Conservation (phyloP, 1,140 invertebrate genomes). For the Lepidurus apus region DNA sequence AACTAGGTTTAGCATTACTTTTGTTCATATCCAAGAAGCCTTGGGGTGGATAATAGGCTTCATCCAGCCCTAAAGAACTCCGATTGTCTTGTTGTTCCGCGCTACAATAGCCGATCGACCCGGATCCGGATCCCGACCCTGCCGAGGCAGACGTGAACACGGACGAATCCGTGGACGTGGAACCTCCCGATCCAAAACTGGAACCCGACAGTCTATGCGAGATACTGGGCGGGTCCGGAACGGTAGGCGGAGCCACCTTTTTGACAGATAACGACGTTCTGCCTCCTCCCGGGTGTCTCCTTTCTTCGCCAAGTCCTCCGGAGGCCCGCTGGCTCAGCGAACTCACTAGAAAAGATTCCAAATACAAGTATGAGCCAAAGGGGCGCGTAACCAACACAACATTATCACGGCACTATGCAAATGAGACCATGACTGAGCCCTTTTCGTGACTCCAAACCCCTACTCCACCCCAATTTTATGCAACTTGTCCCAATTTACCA, state of each 20-base stretch:
- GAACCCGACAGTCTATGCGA: constrained; percentile 57
- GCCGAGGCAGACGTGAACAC: constrained; percentile 49
- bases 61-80: constrained; percentile 31
- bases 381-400: constrained; percentile 7
- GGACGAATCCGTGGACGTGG: constrained; percentile 64
- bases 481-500: constrained; percentile 17
- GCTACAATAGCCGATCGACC: constrained; percentile 38
- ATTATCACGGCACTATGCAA: constrained; percentile 10
- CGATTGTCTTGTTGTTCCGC: constrained; percentile 46
- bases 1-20: background rate
- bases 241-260: constrained; percentile 73
- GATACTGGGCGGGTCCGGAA: constrained; percentile 55
- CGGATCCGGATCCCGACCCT: constrained; percentile 38
- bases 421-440: background rate
- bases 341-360: constrained; percentile 55
- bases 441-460: background rate
- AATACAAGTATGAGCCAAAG: constrained; percentile 29
- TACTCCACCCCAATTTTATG: constrained; percentile 28
- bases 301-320: background rate
- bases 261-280: constrained; percentile 62
- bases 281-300: background rate
- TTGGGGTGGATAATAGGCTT: constrained; percentile 27
- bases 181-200: constrained; percentile 62
- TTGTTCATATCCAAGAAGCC: constrained; percentile 29
- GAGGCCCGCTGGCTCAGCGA: constrained; percentile 64